These are phyloP conservation scores for Sebastes diaconus DNA, from an alignment of 2,797 vertebrate genomes.

Conservation along the genomic window DNA sequence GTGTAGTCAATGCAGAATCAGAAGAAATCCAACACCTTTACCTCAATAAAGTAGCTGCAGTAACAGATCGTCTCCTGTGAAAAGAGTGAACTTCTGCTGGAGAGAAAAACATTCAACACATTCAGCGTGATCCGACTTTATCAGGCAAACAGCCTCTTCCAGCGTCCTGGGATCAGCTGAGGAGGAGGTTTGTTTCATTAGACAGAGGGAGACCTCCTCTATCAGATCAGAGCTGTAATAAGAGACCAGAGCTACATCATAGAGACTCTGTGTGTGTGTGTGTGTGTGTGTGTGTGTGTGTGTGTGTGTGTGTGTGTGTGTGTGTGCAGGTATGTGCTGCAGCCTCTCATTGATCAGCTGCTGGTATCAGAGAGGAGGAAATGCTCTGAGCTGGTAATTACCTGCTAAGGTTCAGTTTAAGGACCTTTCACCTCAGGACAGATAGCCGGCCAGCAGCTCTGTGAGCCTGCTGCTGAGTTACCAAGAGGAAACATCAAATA, in stretches of 20 bases:
- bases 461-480: background rate
- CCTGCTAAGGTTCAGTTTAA: slow-evolving; percentile 29
- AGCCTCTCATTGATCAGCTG: slow-evolving; percentile 66
- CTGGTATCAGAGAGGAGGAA: slow-evolving; percentile 50
- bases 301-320: slow-evolving; percentile 8
- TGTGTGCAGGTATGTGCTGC: slow-evolving; percentile 23
- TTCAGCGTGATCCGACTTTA: background rate
- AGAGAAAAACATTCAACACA: background rate
- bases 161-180: slow-evolving; percentile 7
- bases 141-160: background rate
- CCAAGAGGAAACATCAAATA: background rate
- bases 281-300: slow-evolving; percentile 3
- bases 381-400: slow-evolving; percentile 49
- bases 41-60: background rate
- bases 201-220: slow-evolving; percentile 61
- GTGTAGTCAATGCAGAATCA: background rate
- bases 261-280: slow-evolving; percentile 2
- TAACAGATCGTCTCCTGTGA: background rate
- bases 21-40: background rate
- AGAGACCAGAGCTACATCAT: slow-evolving; percentile 60
- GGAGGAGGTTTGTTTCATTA: slow-evolving; percentile 56
- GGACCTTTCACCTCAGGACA: slow-evolving; percentile 45
- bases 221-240: slow-evolving; percentile 70
- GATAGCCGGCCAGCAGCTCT: slow-evolving; percentile 5
- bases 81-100: background rate